These are phyloP conservation scores for Sphaeramia orbicularis DNA, from an alignment of 2,797 vertebrate species.

Conservation along the genomic window DNA sequence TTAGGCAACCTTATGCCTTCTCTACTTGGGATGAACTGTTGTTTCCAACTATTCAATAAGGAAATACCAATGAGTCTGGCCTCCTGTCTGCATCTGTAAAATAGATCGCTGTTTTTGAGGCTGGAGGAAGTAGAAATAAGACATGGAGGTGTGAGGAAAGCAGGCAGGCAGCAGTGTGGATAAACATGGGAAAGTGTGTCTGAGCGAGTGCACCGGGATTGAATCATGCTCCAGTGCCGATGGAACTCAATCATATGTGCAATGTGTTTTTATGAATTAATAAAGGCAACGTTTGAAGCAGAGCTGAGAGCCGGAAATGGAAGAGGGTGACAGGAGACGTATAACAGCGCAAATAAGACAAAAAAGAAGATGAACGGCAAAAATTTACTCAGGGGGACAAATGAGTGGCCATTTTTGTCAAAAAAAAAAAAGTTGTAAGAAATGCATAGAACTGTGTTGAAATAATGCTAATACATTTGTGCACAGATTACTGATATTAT, in stretches of 20 bases:
- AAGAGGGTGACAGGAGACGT: neutral
- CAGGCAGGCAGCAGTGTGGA: constrained; percentile 53
- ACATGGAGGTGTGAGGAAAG: constrained; percentile 23
- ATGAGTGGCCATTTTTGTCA: too few relatives aligned
- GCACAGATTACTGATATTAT: too few relatives aligned
- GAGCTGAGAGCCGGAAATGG: constrained; percentile 68
- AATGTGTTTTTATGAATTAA: constrained; percentile 93
- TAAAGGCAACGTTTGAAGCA: constrained; percentile 89
- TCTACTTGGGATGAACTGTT: constrained; percentile 74
- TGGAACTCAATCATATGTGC: constrained; percentile 88
- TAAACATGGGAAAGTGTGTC: constrained; percentile 34
- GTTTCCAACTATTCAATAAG: constrained; percentile 83
- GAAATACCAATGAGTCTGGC: constrained; percentile 67
- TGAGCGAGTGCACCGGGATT: constrained; percentile 23
- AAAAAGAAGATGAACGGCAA: too few relatives aligned
- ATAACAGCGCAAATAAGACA: neutral
- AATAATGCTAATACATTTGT: too few relatives aligned
- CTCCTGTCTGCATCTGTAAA: constrained; percentile 35
- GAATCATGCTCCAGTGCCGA: constrained; percentile 83
- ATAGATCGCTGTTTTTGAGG: constrained; percentile 22
- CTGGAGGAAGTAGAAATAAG: constrained; percentile 41
- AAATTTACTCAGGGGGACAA: too few relatives aligned
- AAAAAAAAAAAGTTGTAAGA: too few relatives aligned
- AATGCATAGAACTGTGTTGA: too few relatives aligned
- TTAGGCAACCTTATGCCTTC: constrained; percentile 58